A percentile compares a stretch with the other conserved stretches of the same genome.
Conservation (phyloP, 2,113 vertebrate genomes). For the Hemiprocne comata region DNA sequence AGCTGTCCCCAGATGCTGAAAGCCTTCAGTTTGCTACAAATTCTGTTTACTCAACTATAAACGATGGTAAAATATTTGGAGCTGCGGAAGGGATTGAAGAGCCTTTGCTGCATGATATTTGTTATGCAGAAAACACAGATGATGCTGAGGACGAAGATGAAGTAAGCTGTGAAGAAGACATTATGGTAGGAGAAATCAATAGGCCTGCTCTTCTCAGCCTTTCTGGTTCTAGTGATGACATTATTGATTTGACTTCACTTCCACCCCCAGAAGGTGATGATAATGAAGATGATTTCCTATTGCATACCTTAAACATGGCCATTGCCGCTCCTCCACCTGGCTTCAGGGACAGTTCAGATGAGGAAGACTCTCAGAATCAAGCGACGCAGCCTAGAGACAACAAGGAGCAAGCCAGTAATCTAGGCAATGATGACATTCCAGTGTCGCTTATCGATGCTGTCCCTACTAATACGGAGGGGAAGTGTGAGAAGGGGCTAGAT, state of each 20-base stretch:
- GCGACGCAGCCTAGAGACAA: conserved; percentile 73
- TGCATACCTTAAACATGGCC: conserved; percentile 95
- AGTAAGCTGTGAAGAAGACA: conserved; percentile 96
- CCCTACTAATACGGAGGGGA: conserved; percentile 84
- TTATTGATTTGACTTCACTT: conserved; percentile 96
- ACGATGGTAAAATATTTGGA: conserved; percentile 90
- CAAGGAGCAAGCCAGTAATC: conserved; percentile 69
- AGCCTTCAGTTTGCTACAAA: conserved; percentile 87
- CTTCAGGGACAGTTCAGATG: conserved; percentile 97
- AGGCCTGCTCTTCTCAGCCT: conserved; percentile 89
- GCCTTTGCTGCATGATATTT: conserved; percentile 93
- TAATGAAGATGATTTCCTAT: conserved; percentile 92
- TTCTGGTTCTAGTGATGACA: conserved; percentile 96
- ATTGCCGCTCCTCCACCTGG: conserved; percentile 97
- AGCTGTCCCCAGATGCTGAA: conserved; percentile 85
- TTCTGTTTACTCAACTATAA: conserved; percentile 90
- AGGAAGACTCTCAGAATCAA: conserved; percentile 90
- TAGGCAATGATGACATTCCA: conserved; percentile 86
- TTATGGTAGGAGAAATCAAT: conserved; percentile 86
- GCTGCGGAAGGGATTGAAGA: conserved; percentile 90
- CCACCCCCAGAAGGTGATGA: conserved; percentile 94
- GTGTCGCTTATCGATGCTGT: conserved; percentile 97
- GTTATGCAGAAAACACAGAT: conserved; percentile 94
- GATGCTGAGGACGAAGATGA: conserved; percentile 97
- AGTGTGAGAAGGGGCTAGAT: conserved; percentile 85